Conservation (phyloP, 2,888 invertebrate genomes). For the Microplitis deprimator region DNA sequence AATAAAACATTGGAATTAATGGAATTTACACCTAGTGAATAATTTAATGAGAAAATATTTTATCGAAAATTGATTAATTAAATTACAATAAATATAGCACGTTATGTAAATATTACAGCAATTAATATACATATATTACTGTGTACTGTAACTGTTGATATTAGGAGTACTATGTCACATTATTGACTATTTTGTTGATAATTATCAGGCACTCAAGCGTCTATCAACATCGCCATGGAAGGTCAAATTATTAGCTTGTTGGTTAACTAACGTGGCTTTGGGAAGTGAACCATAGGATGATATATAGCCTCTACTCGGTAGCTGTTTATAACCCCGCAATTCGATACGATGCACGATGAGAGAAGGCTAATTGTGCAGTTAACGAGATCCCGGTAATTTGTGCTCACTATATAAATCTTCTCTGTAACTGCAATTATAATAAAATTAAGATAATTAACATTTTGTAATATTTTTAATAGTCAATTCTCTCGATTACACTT, state of each 20-base stretch:
- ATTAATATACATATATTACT: background rate
- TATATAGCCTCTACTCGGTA: constrained; percentile 26
- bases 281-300: constrained; percentile 35
- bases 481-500: background rate
- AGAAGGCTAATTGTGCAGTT: constrained; percentile 68
- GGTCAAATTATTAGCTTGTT: constrained; percentile 69
- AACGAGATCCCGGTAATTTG: constrained; percentile 61
- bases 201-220: constrained; percentile 69
- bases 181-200: constrained; percentile 66
- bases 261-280: constrained; percentile 63
- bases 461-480: background rate
- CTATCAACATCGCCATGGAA: constrained; percentile 61
- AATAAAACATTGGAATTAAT: constrained; percentile 3
- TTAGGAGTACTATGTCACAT: background rate
- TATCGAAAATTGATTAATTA: constrained; percentile 16
- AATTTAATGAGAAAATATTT: background rate
- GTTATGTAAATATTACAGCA: background rate
- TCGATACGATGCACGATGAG: constrained; percentile 67
- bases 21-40: background rate
- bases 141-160: background rate
- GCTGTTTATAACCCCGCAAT: constrained; percentile 66
- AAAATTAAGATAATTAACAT: constrained; percentile 16
- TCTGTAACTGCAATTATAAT: constrained; percentile 10
- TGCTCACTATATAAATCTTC: background rate
- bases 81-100: background rate